Evolutionary conservation across 2,797 vertebrate genomes (phyloP), one percentile per base, ranked within the genome.

Genomic region (Lepilemur septentrionalis): DNA sequence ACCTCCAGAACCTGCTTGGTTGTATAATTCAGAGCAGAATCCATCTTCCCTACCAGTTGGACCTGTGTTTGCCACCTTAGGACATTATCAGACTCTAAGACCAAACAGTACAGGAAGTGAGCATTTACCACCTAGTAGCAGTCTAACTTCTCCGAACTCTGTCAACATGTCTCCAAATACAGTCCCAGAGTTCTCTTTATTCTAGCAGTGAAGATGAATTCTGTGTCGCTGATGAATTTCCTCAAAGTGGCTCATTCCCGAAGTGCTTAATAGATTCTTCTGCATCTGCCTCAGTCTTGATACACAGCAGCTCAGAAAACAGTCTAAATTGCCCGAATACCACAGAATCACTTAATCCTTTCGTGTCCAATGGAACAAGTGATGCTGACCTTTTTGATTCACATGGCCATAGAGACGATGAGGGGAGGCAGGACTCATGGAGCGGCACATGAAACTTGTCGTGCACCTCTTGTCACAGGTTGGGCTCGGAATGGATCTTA

Each of bases 161-260:
- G 28, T 18, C 43, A 75, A 30, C 43, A 25, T 48, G 8, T 48
- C 72, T 75, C 63, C 12, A 48, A 73, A 46, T 73, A 30, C 43
- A 73, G 25, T 73, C 70, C 14, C 70, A 73, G 41, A 73, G 23
- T 75, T 48, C 14, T 75, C 43, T 75, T 46, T 46, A 46, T 73
- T 73, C 28, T 28, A 46, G 41, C 25, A 30, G 41, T 73, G 41
- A 73, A 48, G 99, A 99, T 81, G 99, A 99, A 97, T 99, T 99
- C 98, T 99, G 99, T 23, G 99, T 99, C 25, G 99, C 99, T 25
- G 99, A 99, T 75, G 99, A 99, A 96, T 99, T 99, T 98, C 99
- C 99, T 98, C 99, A 99, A 98, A 99, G 97, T 98, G 99, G 98
- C 97, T 99, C 99, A 85, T 99, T 99, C 87, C 99, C 99, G 91